phyloP scores from a whole-genome alignment of 2,113 vertebrate species.

The Antechinus flavipes region DNA sequence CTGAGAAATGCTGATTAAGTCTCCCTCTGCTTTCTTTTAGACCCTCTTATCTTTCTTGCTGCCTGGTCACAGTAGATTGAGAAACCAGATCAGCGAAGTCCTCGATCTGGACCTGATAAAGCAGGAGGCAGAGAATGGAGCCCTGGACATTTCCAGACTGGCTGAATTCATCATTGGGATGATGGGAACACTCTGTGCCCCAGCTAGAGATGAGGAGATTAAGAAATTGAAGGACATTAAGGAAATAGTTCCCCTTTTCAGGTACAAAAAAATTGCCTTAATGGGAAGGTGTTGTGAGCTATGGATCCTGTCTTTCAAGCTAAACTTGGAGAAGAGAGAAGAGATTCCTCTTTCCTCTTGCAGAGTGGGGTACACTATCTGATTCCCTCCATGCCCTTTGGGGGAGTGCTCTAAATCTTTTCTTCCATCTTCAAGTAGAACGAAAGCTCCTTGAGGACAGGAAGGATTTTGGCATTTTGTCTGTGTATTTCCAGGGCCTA shows the following conservation, averaged over 20 bases:
- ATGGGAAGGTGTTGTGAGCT: background rate
- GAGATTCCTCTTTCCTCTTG: background rate
- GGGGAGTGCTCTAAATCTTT: background rate
- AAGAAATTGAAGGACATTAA: slow-evolving; percentile 91
- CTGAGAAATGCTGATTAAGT: slow-evolving; percentile 58
- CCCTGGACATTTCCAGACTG: slow-evolving; percentile 92
- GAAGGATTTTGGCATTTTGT: background rate
- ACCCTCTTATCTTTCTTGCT: slow-evolving; percentile 93
- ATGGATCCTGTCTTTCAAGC: slow-evolving; percentile 13
- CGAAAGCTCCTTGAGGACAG: background rate
- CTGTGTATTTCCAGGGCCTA: background rate
- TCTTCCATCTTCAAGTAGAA: background rate
- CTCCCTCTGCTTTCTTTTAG: slow-evolving; percentile 83
- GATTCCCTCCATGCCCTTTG: background rate
- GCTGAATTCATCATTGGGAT: slow-evolving; percentile 93
- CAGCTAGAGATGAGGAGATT: slow-evolving; percentile 94
- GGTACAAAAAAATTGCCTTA: slow-evolving; percentile 81
- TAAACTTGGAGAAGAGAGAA: slow-evolving; percentile 8
- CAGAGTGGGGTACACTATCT: background rate
- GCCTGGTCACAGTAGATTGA: slow-evolving; percentile 91
- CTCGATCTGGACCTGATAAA: slow-evolving; percentile 95
- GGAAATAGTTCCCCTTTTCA: slow-evolving; percentile 93
- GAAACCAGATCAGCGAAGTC: slow-evolving; percentile 92
- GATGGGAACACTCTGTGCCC: slow-evolving; percentile 97
- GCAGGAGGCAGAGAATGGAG: slow-evolving; percentile 96